Percentiles rank a stretch among this genome's conserved stretches.
phyloP scores from a whole-genome alignment of 2,797 vertebrate genomes.

The Propithecus deckenii region DNA sequence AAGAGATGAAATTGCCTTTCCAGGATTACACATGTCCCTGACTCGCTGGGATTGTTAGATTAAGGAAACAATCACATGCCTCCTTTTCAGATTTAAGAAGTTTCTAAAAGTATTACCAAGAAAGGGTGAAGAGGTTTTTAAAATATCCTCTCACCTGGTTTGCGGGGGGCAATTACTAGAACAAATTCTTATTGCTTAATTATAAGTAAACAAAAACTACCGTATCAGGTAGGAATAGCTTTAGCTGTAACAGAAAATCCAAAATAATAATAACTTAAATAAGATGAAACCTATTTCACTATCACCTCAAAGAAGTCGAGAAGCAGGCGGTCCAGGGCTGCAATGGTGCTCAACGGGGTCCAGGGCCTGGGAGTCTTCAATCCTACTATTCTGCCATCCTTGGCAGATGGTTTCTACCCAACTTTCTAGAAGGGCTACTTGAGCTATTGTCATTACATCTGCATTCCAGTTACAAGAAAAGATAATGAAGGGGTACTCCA shows the following conservation, averaged over 20 bases:
- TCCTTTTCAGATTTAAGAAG: background rate
- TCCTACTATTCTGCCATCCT: background rate
- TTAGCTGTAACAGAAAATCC: background rate
- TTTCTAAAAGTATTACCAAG: background rate
- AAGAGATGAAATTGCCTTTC: background rate
- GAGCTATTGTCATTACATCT: background rate
- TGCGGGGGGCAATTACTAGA: background rate
- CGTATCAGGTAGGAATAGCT: background rate
- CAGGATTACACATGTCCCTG: background rate
- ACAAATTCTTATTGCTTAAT: background rate
- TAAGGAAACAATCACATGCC: background rate
- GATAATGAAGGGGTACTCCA: background rate
- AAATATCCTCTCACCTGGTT: background rate
- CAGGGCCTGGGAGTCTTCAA: background rate
- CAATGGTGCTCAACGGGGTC: background rate
- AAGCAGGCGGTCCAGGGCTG: background rate
- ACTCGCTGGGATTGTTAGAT: background rate
- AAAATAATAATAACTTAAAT: background rate
- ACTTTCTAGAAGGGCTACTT: background rate
- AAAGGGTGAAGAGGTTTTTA: background rate
- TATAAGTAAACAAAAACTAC: background rate
- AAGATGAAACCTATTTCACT: background rate
- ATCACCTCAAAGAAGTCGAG: background rate
- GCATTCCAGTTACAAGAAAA: background rate
- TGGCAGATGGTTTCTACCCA: background rate